These are phyloP conservation scores for Odontocerum albicorne DNA, from an alignment of 2,888 invertebrate species.

Conservation along the genomic window DNA sequence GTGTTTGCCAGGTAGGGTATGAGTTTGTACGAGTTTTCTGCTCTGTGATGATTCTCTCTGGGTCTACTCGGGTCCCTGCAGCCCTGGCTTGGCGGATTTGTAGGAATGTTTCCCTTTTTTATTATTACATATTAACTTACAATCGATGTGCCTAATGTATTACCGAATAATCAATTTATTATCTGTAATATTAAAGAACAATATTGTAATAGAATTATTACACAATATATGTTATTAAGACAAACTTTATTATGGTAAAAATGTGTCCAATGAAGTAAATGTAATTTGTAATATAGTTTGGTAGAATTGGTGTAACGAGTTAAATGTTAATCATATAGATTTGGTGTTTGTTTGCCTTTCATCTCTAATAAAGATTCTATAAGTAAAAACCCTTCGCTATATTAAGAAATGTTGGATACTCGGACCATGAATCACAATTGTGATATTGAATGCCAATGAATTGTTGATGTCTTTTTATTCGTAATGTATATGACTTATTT, in stretches of 20 bases:
- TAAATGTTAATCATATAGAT: conserved; percentile 23
- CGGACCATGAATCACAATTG: too few relatives aligned
- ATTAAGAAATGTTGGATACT: background rate
- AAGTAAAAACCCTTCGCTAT: conserved; percentile 14
- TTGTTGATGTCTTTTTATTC: too few relatives aligned
- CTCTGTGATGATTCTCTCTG: conserved; percentile 19
- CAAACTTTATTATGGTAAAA: conserved; percentile 28
- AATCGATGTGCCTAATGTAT: conserved; percentile 64
- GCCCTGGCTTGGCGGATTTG: background rate
- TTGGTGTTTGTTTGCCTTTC: conserved; percentile 22
- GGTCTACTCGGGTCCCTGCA: conserved; percentile 20
- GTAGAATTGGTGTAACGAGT: conserved; percentile 12
- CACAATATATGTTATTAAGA: conserved; percentile 27
- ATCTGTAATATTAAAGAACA: conserved; percentile 31
- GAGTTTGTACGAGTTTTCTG: background rate
- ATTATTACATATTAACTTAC: conserved; percentile 42
- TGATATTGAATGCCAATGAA: too few relatives aligned
- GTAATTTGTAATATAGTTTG: conserved; percentile 12
- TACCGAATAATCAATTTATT: conserved; percentile 46
- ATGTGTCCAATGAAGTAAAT: conserved; percentile 35
- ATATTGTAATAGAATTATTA: conserved; percentile 25
- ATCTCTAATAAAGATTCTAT: conserved; percentile 3
- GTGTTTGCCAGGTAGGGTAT: background rate
- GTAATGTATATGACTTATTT: too few relatives aligned
- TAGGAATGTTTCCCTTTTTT: conserved; percentile 23